Percentiles rank a stretch among this genome's conserved stretches.
phyloP scores from a whole-genome alignment of 2,888 invertebrate genomes.

The Cosmia trapezina region DNA sequence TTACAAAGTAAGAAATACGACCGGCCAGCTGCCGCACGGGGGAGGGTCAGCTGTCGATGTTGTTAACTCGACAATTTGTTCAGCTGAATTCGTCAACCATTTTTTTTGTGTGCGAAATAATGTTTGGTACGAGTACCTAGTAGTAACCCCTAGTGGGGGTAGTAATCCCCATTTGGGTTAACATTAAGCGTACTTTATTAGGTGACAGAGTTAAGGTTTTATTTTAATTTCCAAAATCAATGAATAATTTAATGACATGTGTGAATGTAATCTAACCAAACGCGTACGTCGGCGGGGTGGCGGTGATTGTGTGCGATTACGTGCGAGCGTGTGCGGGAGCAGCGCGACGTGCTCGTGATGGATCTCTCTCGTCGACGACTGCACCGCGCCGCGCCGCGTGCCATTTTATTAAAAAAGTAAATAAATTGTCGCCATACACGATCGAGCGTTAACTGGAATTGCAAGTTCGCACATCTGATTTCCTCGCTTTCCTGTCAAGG shows the following conservation, averaged over 20 bases:
- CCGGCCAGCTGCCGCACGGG: not conserved
- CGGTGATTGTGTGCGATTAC: not conserved
- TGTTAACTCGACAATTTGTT: constrained; percentile 32
- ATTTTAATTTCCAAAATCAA: not conserved
- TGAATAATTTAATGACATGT: not conserved
- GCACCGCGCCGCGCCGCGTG: constrained; percentile 33
- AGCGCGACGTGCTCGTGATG: constrained; percentile 46
- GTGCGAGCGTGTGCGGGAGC: not conserved
- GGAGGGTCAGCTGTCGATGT: constrained; percentile 23
- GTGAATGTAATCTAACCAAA: constrained; percentile 30
- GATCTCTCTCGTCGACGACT: constrained; percentile 61
- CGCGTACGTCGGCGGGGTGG: not conserved
- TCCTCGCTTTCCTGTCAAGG: constrained; percentile 33
- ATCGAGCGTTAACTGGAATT: constrained; percentile 59
- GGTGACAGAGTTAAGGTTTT: not conserved
- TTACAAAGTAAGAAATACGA: constrained; percentile 55
- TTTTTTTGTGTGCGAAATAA: not conserved
- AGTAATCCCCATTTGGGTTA: no score
- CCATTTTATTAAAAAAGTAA: constrained; percentile 70
- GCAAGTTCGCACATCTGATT: constrained; percentile 49
- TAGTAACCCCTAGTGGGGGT: no score
- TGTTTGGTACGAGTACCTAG: not conserved
- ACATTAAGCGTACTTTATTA: not conserved
- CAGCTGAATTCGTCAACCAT: not conserved
- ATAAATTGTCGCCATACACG: constrained; percentile 63